Evolutionary conservation across 2,888 invertebrate species (phyloP).

Genomic region (Hipparchia sbordonii): DNA sequence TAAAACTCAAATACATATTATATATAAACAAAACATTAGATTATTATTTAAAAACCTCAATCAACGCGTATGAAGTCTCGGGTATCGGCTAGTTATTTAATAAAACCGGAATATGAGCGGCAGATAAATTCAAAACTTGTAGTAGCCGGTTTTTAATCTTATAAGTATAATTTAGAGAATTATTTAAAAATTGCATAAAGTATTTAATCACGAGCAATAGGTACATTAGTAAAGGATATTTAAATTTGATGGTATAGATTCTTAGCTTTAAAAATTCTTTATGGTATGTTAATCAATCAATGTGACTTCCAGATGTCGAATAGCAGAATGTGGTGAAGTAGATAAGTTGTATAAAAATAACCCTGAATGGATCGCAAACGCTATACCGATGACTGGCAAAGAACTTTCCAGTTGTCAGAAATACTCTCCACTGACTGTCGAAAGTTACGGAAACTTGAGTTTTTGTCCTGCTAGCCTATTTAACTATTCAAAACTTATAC

Average conservation of each 20-base stretch:
- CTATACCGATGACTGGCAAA: conserved; percentile 60
- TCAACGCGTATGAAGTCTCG: too few relatives aligned
- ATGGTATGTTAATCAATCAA: not conserved
- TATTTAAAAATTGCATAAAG: not conserved
- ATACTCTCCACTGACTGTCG: conserved; percentile 48
- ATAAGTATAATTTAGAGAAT: not conserved
- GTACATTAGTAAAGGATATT: too few relatives aligned
- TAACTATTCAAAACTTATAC: conserved; percentile 40
- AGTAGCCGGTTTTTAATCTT: not conserved
- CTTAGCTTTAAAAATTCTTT: not conserved
- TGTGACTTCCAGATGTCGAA: conserved; percentile 68
- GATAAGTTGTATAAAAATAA: conserved; percentile 53
- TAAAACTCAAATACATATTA: not conserved
- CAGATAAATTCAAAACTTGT: not conserved
- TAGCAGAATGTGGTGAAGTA: conserved; percentile 77
- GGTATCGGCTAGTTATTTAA: not conserved
- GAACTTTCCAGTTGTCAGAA: conserved; percentile 69
- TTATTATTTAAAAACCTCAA: too few relatives aligned
- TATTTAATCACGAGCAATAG: not conserved
- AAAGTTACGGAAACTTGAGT: conserved; percentile 50
- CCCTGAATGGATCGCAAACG: conserved; percentile 70
- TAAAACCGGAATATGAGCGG: not conserved
- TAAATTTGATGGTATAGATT: not conserved
- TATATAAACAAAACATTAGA: not conserved
- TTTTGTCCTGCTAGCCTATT: conserved; percentile 59